A percentile compares a stretch with the other conserved stretches of the same genome.
These are phyloP conservation scores for Dilophus febrilis DNA, from an alignment of 2,888 invertebrate species.

Conservation along the genomic window DNA sequence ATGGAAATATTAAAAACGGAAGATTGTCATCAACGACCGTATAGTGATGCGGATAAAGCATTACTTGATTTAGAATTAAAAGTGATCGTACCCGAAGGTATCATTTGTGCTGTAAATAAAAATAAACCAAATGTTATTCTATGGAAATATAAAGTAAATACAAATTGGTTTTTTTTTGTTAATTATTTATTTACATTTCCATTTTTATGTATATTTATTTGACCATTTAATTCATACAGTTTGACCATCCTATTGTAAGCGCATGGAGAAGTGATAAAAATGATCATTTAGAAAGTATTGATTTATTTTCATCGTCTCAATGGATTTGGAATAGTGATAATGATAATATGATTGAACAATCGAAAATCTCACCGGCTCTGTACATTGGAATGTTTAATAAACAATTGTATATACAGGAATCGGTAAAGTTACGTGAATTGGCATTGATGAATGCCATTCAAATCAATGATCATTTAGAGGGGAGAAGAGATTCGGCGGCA, in stretches of 20 bases:
- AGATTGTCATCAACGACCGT: slow-evolving; percentile 31
- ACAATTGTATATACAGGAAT: slow-evolving; percentile 48
- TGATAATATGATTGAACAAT: slow-evolving; percentile 19
- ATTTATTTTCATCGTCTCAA: slow-evolving; percentile 50
- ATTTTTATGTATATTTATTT: no score
- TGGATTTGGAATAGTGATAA: slow-evolving; percentile 28
- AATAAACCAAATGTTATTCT: slow-evolving; percentile 37
- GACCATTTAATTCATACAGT: no score
- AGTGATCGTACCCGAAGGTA: slow-evolving; percentile 54
- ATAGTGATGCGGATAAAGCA: slow-evolving; percentile 20
- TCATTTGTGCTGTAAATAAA: slow-evolving; percentile 46
- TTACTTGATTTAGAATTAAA: slow-evolving; percentile 37
- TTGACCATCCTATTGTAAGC: slow-evolving; percentile 68
- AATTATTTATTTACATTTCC: background rate
- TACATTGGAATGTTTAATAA: slow-evolving; percentile 71
- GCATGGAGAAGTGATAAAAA: slow-evolving; percentile 62
- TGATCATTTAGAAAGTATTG: slow-evolving; percentile 46
- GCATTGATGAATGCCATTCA: slow-evolving; percentile 18
- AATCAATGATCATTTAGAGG: slow-evolving; percentile 20
- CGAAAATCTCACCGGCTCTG: slow-evolving; percentile 41
- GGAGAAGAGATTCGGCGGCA: slow-evolving; percentile 14
- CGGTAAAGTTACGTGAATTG: slow-evolving; percentile 28
- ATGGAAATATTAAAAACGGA: slow-evolving; percentile 38
- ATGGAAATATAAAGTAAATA: slow-evolving; percentile 59
- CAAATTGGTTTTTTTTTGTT: background rate